Conservation (phyloP, 2,888 invertebrate species). For the Tiphia femorata region DNA sequence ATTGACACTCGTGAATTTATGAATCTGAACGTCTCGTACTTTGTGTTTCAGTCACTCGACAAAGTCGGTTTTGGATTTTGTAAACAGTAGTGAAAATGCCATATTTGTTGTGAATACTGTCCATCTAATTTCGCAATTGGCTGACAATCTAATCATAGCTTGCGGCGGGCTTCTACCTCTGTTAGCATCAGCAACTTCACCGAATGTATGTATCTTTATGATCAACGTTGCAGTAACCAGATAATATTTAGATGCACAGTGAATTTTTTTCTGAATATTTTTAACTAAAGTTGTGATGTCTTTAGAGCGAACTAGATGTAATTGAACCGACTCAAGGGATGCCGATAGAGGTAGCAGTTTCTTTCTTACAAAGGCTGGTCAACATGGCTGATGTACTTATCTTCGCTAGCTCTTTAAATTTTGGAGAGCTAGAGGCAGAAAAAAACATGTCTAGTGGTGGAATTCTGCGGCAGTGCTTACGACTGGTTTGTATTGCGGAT, state of each 20-base stretch:
- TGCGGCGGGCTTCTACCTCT: conserved; percentile 97
- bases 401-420: conserved; percentile 97
- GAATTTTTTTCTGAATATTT: conserved; percentile 22
- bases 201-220: conserved; percentile 82
- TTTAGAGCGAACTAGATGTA: conserved; percentile 96
- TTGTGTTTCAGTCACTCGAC: conserved; percentile 85
- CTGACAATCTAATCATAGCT: conserved; percentile 98
- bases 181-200: conserved; percentile 97
- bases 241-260: neutral
- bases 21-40: too few relatives aligned
- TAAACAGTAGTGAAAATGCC: conserved; percentile 97
- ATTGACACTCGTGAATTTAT: neutral
- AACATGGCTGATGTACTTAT: conserved; percentile 99
- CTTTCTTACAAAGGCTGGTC: conserved; percentile 97
- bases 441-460: conserved; percentile 99
- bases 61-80: conserved; percentile 97
- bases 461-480: conserved; percentile 94
- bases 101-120: conserved; percentile 99
- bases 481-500: conserved; percentile 78
- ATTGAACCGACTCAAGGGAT: conserved; percentile 99
- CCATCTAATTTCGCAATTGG: conserved; percentile 97
- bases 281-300: conserved; percentile 37
- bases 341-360: conserved; percentile 97
- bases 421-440: conserved; percentile 97
- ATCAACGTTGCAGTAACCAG: neutral